Base-by-base conservation (phyloP, 2,797 vertebrate genomes). In the Podarcis siculus region DNA sequence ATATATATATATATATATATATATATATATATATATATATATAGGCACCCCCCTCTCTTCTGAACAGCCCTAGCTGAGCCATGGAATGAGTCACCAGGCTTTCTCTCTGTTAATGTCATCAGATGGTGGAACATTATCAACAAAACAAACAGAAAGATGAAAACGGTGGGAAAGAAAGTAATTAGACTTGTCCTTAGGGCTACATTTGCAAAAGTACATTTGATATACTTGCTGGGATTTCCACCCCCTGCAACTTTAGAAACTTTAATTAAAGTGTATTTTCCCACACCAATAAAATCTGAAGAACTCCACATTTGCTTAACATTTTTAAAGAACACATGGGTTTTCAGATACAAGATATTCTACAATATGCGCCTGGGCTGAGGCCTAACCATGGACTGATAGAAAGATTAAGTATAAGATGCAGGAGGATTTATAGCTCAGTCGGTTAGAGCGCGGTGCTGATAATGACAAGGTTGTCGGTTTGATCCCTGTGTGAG, bases 41-140 rank as follows among this genome's bases (percentile, higher is more conserved):
- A 49, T 3, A 49, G 12, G 27, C 67, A 35, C 37, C 76, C 32
- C 23, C 8, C 42, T 42, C 8, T n/a, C 25, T 8, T 73, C 2
- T 66, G 1, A 69, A 58, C 45, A 86, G 13, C 5, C 45, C 61
- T 71, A 58, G 8, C 73, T 21, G n/a, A 91, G 71, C 1, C 3
- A 32, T 13, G 0, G 39, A 23, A 75, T 88, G 35, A 89, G 78
- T 84, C 49, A 69, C 5, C 25, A 39, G 4, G 13, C 8, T 2
- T 85, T 30, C 3, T 71, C 85, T 87, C 73, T 84, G 39, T 82
- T 86, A 83, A 89, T 84, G 23, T 35, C 87, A 81, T 72, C 67
- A 61, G 49, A 80, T 37, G 49, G 49, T 72, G 78, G 55, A 64
- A 78, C 58, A 72, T 80, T 39, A 87, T 72, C 67, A 72, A 72